Conservation (phyloP, 2,888 invertebrate genomes). For the Aphelenchoides bicaudatus region DNA sequence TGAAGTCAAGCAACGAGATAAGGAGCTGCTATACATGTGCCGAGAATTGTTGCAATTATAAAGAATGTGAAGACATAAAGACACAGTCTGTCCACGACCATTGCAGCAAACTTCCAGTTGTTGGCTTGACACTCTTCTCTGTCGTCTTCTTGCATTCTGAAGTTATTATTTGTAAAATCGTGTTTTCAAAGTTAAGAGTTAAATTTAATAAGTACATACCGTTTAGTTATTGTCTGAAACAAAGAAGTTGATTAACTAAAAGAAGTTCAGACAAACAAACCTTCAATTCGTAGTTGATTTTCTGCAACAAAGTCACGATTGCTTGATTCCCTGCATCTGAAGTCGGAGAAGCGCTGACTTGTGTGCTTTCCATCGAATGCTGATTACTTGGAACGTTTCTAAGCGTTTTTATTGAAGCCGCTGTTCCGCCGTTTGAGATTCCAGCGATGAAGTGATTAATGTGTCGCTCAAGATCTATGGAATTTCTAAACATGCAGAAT, state of each 20-base stretch:
- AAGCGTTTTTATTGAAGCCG: slow-evolving; percentile 16
- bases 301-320: slow-evolving; percentile 50
- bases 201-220: too few species aligned
- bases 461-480: slow-evolving; percentile 48
- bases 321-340: slow-evolving; percentile 52
- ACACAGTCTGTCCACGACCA: slow-evolving; percentile 60
- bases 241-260: neutral
- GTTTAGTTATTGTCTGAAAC: slow-evolving; percentile 51
- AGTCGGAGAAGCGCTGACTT: slow-evolving; percentile 1
- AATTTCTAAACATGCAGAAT: slow-evolving; percentile 34
- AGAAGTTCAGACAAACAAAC: slow-evolving; percentile 23
- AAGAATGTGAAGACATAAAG: slow-evolving; percentile 59
- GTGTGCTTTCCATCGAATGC: slow-evolving; percentile 10
- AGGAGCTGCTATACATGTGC: slow-evolving; percentile 60
- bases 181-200: slow-evolving; percentile 1
- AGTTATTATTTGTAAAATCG: neutral
- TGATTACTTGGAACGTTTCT: slow-evolving; percentile 13
- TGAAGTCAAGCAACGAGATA: slow-evolving; percentile 54
- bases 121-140: slow-evolving; percentile 53
- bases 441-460: slow-evolving; percentile 40
- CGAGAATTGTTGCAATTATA: slow-evolving; percentile 53
- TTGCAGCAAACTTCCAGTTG: slow-evolving; percentile 58
- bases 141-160: slow-evolving; percentile 55
- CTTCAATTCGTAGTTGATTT: slow-evolving; percentile 58
- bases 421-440: slow-evolving; percentile 29